These are phyloP conservation scores for Papilio machaon DNA, from an alignment of 1,140 invertebrate species.

Conservation along the genomic window DNA sequence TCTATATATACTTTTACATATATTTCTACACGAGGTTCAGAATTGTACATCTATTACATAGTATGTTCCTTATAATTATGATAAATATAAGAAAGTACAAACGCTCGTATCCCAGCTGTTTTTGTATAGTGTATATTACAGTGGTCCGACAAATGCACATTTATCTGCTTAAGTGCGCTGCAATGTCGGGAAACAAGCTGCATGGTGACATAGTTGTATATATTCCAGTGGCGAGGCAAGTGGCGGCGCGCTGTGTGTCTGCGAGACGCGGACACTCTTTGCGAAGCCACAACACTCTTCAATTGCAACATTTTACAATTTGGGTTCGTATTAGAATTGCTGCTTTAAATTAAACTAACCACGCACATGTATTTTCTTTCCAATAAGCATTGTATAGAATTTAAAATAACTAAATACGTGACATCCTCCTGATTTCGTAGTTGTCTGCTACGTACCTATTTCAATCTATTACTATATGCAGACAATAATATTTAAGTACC, in stretches of 20 bases:
- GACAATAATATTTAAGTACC: too few relatives aligned
- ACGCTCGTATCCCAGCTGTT: not conserved
- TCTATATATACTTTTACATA: too few relatives aligned
- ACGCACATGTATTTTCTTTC: too few relatives aligned
- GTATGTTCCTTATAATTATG: too few relatives aligned
- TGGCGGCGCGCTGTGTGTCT: not conserved
- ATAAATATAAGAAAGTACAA: too few relatives aligned
- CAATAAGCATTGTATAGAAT: too few relatives aligned
- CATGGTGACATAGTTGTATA: not conserved
- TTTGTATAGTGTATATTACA: not conserved
- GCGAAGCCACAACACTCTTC: not conserved
- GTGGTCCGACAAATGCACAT: not conserved
- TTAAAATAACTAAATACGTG: too few relatives aligned
- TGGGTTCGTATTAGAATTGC: not conserved
- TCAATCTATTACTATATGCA: too few relatives aligned
- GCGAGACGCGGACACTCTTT: not conserved
- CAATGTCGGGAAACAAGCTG: not conserved
- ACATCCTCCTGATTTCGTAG: too few relatives aligned
- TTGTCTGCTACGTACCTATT: too few relatives aligned
- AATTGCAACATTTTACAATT: constrained; percentile 9
- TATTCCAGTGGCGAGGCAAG: not conserved
- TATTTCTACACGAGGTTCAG: too few relatives aligned
- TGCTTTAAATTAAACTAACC: not conserved
- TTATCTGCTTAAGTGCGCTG: constrained; percentile 21
- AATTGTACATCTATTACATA: too few relatives aligned